These are phyloP conservation scores for Mastigias papua DNA, from an alignment of 30 jellyfish, hydroid and myxozoan species.

Conservation along the genomic window DNA sequence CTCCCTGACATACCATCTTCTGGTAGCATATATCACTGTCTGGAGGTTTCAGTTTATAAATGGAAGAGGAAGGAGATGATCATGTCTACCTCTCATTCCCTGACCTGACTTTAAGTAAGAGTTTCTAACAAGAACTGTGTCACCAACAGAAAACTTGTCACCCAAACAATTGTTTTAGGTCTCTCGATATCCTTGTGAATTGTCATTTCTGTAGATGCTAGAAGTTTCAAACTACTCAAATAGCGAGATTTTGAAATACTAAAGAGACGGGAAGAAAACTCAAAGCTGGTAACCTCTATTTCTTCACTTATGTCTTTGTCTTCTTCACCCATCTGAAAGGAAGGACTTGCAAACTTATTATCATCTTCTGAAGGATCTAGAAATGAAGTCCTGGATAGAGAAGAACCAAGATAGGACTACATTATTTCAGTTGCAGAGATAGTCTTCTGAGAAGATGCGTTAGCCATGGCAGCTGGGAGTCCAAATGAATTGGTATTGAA, in stretches of 20 bases:
- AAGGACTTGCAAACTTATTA: no score
- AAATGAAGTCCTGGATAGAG: no score
- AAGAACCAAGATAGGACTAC: no score
- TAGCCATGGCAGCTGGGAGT: no score
- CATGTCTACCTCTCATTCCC: not conserved
- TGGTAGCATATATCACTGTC: conserved; percentile 2
- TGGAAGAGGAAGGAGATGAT: conserved; percentile 30
- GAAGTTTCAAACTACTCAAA: not conserved
- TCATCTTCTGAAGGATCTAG: no score
- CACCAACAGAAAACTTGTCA: conserved; percentile 12
- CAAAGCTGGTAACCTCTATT: no score
- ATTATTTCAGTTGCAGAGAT: no score
- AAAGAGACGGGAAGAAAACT: not conserved
- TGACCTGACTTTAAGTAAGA: not conserved
- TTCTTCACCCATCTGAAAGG: no score
- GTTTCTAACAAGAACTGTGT: conserved; percentile 8
- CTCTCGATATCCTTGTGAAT: conserved; percentile 19
- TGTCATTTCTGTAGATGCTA: conserved; percentile 2
- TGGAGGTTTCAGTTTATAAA: conserved; percentile 10
- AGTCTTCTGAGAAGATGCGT: no score
- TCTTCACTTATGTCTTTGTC: no score
- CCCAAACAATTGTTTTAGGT: conserved; percentile 14
- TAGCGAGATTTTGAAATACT: not conserved
- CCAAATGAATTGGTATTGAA: no score
- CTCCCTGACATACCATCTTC: conserved; percentile 14